These are phyloP conservation scores for Philonicus albiceps DNA, from an alignment of 2,888 invertebrate species.

Conservation along the genomic window DNA sequence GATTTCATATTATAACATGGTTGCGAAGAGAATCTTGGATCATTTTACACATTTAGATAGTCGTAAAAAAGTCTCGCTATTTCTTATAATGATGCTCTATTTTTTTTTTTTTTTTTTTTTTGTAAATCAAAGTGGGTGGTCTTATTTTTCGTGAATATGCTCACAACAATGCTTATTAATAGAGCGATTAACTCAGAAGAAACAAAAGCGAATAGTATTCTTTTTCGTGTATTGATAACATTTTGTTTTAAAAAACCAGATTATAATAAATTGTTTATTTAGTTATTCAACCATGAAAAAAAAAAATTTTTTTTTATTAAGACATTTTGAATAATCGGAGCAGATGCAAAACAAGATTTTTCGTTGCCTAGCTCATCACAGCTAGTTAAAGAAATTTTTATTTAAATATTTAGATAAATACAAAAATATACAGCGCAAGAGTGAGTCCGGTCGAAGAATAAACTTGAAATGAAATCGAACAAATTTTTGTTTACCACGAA, in stretches of 20 bases:
- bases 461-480: neutral
- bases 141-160: neutral
- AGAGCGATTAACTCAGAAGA: neutral
- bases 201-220: neutral
- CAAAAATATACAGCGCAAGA: neutral
- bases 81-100: neutral
- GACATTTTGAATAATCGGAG: neutral
- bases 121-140: neutral
- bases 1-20: neutral
- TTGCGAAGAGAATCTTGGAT: neutral
- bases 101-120: no score
- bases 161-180: neutral
- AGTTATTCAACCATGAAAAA: neutral
- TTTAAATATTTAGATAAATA: neutral
- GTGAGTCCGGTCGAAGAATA: neutral
- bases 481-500: conserved; percentile 28
- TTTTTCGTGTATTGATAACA: neutral
- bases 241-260: neutral
- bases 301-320: no score
- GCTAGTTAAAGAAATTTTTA: neutral
- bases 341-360: neutral
- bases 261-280: neutral
- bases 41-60: neutral
- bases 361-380: neutral
- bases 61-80: neutral